A percentile compares a stretch with the other conserved stretches of the same genome.
Conservation (phyloP, 2,888 invertebrate species). For the Aphodius sticticus region DNA sequence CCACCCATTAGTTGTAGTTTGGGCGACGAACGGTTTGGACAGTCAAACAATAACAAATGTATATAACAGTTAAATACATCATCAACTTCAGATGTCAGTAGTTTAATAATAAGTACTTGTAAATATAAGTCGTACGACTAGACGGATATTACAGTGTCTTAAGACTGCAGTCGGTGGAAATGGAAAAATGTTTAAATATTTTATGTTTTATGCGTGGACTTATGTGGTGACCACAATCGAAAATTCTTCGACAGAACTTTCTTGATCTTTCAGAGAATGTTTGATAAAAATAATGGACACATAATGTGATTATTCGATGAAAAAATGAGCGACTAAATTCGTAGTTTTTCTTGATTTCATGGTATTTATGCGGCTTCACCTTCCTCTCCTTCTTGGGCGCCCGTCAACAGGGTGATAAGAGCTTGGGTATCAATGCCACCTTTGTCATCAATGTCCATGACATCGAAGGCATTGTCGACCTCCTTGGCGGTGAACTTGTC, state of each 20-base stretch:
- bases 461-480: conserved; percentile 91
- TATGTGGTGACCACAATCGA: conserved; percentile 27
- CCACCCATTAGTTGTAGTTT: background rate
- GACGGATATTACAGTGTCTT: background rate
- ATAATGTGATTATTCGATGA: background rate
- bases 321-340: conserved; percentile 4
- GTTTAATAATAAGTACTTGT: background rate
- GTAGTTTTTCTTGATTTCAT: background rate
- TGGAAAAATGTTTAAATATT: background rate
- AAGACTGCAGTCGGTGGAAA: background rate
- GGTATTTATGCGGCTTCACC: conserved; percentile 57
- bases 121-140: background rate
- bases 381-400: conserved; percentile 83
- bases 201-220: conserved; percentile 4
- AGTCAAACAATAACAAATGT: background rate
- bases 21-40: background rate
- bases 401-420: conserved; percentile 88
- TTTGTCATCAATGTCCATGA: conserved; percentile 91
- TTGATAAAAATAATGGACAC: background rate
- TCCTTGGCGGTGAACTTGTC: conserved; percentile 91
- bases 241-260: background rate
- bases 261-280: background rate
- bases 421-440: conserved; percentile 89
- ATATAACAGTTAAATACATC: conserved; percentile 4
- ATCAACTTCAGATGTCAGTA: background rate